These are phyloP conservation scores for Drosophila austrosaltans DNA, from an alignment of 2,888 invertebrate species.

Conservation along the genomic window DNA sequence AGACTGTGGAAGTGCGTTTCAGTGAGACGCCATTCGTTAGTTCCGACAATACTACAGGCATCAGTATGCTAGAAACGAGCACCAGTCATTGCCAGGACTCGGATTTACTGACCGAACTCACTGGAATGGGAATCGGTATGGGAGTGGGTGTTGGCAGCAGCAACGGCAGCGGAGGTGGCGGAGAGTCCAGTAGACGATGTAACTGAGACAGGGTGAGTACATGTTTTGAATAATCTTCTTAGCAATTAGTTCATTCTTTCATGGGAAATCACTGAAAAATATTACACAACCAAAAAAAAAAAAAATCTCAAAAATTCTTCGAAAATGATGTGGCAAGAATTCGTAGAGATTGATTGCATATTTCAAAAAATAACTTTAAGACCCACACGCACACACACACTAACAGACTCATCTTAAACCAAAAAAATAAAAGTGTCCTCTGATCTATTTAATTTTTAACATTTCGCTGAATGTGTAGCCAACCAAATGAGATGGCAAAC, in stretches of 20 bases:
- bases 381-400: too few species aligned
- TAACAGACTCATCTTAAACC: too few species aligned
- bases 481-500: slow-evolving; percentile 11
- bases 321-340: not conserved
- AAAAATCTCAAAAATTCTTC: not conserved
- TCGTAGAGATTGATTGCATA: not conserved
- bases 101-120: slow-evolving; percentile 49
- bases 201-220: slow-evolving; percentile 81
- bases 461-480: slow-evolving; percentile 1
- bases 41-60: slow-evolving; percentile 81
- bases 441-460: slow-evolving; percentile 8
- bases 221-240: not conserved
- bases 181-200: slow-evolving; percentile 26
- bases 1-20: slow-evolving; percentile 81
- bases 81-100: slow-evolving; percentile 49
- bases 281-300: not conserved
- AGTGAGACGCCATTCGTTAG: slow-evolving; percentile 82
- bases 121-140: slow-evolving; percentile 31
- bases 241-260: slow-evolving; percentile 3
- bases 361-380: not conserved
- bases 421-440: not conserved
- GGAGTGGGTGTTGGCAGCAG: slow-evolving; percentile 37
- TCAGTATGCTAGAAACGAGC: slow-evolving; percentile 77
- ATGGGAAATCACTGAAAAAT: not conserved
- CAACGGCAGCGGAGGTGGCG: slow-evolving; percentile 31